These are phyloP conservation scores for Paradoxurus hermaphroditus DNA, from an alignment of 2,113 vertebrate genomes.

Conservation along the genomic window DNA sequence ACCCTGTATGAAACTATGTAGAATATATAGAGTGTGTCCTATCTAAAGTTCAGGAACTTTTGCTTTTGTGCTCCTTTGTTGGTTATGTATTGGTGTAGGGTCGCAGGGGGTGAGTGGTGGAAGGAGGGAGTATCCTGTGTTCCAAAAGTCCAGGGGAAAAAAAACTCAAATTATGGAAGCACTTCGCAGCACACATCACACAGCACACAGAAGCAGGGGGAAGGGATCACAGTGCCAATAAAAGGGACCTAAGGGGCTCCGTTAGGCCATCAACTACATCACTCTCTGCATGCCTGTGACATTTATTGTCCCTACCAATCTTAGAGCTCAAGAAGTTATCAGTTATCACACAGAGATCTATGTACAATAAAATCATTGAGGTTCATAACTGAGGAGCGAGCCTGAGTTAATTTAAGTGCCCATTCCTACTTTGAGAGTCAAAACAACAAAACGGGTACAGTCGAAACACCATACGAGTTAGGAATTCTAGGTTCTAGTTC, in stretches of 20 bases:
- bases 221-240: neutral
- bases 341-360: neutral
- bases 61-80: neutral
- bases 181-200: neutral
- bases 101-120: fast-evolving
- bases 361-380: neutral
- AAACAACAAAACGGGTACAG: neutral
- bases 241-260: neutral
- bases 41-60: neutral
- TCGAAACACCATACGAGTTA: neutral
- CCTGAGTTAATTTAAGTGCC: neutral
- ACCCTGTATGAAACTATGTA: neutral
- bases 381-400: neutral
- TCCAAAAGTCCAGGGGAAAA: neutral
- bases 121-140: neutral
- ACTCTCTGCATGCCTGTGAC: neutral
- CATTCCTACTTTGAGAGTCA: neutral
- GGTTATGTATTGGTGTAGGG: neutral
- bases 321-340: neutral
- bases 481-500: neutral
- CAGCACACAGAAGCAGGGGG: neutral
- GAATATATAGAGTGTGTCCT: neutral
- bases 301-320: neutral
- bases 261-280: neutral
- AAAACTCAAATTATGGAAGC: neutral